Evolutionary conservation across 2,888 invertebrate genomes (phyloP), one percentile per base, ranked within the genome.

Genomic region (Ypsolopha scabrella): DNA sequence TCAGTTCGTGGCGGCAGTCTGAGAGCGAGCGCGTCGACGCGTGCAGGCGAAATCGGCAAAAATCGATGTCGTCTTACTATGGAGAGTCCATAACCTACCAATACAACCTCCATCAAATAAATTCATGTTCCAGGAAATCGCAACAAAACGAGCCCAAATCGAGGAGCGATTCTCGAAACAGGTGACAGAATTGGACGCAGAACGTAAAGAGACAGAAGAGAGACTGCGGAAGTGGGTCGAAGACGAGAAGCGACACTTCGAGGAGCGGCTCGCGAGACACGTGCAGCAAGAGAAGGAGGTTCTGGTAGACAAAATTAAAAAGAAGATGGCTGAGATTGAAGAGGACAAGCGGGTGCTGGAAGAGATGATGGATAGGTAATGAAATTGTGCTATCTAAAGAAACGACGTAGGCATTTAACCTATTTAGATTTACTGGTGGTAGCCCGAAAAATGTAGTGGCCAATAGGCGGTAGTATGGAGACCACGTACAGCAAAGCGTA

Each of bases 261-360:
- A 85, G 48, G 68, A 78, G 51, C 58, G 80, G 4, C 65, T 85
- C n/a, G 60, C 74, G 4, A 60, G 61, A 8, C 69, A 72, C 38
- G 65, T 67, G 0, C 69, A 67, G 1, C 56, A 57, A 0, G 55
- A 67, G 41, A 62, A 60, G 14, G 59, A 64, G 39, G 64, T 62
- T n/a, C 24, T 75, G 48, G 70, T 77, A 49, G 51, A 57, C 36
- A 2, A 49, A 1, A 1, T 39, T 24, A 41, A 14, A 6, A 67
- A 58, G 34, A 72, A 75, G 39, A 54, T 73, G 8, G 58, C 63
- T 41, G 64, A 68, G 14, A 60, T 80, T 6, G 68, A 72, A 35
- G 51, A 63, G 7, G 68, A 74, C 8, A 64, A 60, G 41, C 55
- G 43, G 1, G 38, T 60, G 6, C 54, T 74, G 24, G 70, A 68